These are phyloP conservation scores for Pachymerium ferrugineum DNA, from an alignment of 2,888 invertebrate species.

Conservation along the genomic window DNA sequence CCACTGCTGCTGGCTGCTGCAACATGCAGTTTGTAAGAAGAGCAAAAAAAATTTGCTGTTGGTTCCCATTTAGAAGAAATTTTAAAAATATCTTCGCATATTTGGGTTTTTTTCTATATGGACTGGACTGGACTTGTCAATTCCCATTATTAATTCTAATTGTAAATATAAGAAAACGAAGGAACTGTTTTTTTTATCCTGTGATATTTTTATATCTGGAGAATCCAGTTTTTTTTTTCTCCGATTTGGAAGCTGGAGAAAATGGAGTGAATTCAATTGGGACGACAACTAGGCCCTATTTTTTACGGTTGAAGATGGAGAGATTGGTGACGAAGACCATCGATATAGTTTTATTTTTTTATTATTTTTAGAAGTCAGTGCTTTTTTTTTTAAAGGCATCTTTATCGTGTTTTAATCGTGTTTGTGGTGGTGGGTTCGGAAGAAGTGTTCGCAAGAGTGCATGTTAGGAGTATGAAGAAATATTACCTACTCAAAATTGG, in stretches of 20 bases:
- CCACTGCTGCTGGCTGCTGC: conserved; percentile 10
- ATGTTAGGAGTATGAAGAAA: too few relatives aligned
- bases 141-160: not conserved
- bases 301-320: too few relatives aligned
- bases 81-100: not conserved
- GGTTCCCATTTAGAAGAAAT: not conserved
- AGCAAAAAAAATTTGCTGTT: not conserved
- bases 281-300: too few relatives aligned
- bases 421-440: too few relatives aligned
- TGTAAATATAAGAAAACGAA: not conserved
- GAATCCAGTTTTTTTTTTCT: conserved; percentile 10
- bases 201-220: not conserved
- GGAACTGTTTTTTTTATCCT: not conserved
- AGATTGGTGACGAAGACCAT: too few relatives aligned
- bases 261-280: too few relatives aligned
- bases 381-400: too few relatives aligned
- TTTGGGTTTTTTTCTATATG: not conserved
- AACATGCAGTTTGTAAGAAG: conserved; percentile 18
- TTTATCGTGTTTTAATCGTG: too few relatives aligned
- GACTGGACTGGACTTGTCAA: conserved; percentile 3
- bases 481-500: too few relatives aligned
- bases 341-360: too few relatives aligned
- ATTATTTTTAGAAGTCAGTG: too few relatives aligned
- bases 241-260: not conserved
- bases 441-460: too few relatives aligned